phyloP scores from a whole-genome alignment of 1,140 invertebrate species.

The Pristionchus pacificus region DNA sequence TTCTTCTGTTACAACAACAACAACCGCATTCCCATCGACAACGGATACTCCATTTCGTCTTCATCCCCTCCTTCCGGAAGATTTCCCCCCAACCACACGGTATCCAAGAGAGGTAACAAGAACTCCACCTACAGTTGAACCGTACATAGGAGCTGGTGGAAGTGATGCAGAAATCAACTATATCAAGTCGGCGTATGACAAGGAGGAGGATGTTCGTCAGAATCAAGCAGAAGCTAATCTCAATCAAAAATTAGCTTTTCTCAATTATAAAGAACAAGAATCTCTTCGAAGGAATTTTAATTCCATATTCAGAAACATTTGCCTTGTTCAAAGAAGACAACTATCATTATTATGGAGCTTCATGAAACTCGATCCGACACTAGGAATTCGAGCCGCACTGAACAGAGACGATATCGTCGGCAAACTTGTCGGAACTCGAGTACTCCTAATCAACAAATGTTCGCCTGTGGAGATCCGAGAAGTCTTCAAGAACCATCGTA shows the following conservation, averaged over 20 bases:
- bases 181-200: not conserved
- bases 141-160: not conserved
- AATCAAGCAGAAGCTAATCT: not conserved
- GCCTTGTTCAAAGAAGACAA: not conserved
- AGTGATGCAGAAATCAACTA: not conserved
- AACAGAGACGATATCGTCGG: not conserved
- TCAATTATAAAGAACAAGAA: not conserved
- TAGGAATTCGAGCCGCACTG: not conserved
- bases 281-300: not conserved
- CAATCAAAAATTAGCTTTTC: not conserved
- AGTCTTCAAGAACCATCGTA: not conserved
- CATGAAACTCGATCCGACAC: not conserved
- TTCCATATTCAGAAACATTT: not conserved
- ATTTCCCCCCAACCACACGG: too few relatives aligned
- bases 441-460: not conserved
- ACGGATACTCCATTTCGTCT: too few relatives aligned
- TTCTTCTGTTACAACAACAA: too few relatives aligned
- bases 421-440: not conserved
- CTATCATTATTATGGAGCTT: not conserved
- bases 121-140: not conserved
- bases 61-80: too few relatives aligned
- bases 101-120: too few relatives aligned
- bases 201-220: not conserved
- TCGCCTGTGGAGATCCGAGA: not conserved
- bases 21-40: too few relatives aligned